Evolutionary conservation across 2,797 vertebrate genomes (phyloP).

Genomic region (Bufotes viridis): DNA sequence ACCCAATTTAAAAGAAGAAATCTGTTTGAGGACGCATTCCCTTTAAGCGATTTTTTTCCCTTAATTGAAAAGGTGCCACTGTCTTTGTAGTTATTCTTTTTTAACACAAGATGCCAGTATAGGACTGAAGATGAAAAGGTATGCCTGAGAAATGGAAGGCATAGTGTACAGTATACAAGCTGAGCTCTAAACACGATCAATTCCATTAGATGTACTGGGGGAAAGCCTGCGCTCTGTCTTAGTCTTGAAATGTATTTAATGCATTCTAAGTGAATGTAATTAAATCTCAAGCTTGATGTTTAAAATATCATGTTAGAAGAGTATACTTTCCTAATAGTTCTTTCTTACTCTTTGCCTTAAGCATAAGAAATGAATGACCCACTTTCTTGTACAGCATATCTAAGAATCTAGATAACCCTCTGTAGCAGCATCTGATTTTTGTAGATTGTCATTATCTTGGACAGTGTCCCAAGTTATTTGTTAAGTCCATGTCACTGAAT

Average conservation of each 20-base stretch:
- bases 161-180: conserved; percentile 27
- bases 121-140: conserved; percentile 18
- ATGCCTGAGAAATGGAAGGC: neutral
- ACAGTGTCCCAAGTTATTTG: neutral
- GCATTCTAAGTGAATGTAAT: conserved; percentile 21
- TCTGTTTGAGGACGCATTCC: no score
- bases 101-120: conserved; percentile 59
- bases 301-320: conserved; percentile 16
- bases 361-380: conserved; percentile 18
- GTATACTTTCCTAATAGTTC: conserved; percentile 10
- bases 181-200: neutral
- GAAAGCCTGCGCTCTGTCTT: conserved; percentile 10
- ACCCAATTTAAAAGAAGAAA: no score
- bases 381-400: conserved; percentile 7
- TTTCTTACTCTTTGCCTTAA: conserved; percentile 8
- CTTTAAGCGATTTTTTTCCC: neutral
- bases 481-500: neutral
- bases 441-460: conserved; percentile 1
- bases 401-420: neutral
- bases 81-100: conserved; percentile 44
- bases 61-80: neutral
- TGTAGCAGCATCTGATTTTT: conserved; percentile 1
- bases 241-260: conserved; percentile 26
- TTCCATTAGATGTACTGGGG: conserved; percentile 14
- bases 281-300: conserved; percentile 11